phyloP scores from a whole-genome alignment of 2,797 vertebrate genomes.

The Dendrocincla fuliginosa region DNA sequence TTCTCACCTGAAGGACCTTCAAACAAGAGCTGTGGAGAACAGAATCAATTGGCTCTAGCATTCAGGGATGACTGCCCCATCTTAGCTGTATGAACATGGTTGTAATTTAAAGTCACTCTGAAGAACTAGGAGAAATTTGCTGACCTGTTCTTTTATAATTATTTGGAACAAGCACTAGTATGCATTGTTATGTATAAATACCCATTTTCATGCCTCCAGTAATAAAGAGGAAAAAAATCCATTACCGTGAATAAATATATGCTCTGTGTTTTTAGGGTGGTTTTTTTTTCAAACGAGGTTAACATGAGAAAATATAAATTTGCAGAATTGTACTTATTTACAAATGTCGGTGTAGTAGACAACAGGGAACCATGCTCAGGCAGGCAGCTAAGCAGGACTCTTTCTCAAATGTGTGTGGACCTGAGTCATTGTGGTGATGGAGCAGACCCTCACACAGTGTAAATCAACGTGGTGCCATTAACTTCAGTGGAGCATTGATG shows the following conservation, averaged over 20 bases:
- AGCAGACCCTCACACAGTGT: neutral
- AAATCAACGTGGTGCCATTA: neutral
- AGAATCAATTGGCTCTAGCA: neutral
- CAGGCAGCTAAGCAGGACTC: neutral
- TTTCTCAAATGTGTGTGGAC: neutral
- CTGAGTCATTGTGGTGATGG: neutral
- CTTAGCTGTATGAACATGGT: neutral
- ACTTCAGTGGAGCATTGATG: neutral
- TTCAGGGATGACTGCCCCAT: neutral
- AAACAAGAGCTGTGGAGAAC: neutral
- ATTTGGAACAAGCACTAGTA: neutral
- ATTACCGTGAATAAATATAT: neutral
- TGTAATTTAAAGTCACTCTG: neutral
- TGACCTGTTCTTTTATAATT: neutral
- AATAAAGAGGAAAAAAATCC: neutral
- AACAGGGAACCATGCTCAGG: neutral
- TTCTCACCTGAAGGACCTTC: neutral
- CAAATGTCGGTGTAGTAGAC: neutral
- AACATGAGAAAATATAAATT: neutral
- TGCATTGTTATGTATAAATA: neutral
- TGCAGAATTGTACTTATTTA: neutral
- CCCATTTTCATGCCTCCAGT: neutral
- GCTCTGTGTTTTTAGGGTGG: neutral
- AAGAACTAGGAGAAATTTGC: neutral
- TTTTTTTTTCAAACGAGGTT: neutral